Base-by-base conservation (phyloP, 2,888 invertebrate species). In the Galerucella pusilla region DNA sequence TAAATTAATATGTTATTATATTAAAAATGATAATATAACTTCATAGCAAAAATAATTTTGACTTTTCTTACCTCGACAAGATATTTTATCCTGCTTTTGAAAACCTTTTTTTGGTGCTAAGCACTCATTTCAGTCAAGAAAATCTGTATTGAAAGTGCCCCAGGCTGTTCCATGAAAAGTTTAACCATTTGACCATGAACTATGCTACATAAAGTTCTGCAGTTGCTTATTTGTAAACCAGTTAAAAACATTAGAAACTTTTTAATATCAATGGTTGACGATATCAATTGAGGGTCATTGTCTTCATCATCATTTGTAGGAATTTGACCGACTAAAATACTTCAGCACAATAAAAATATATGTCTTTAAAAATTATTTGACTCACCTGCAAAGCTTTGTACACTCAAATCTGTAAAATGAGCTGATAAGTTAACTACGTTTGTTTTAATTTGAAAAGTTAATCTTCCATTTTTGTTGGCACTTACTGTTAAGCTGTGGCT, bases 391-490 rank as follows among this genome's bases (percentile, higher is more conserved):
- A 91, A 91, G 72, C 89, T 88, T 79, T 92, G 91, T 0, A 95
- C 91, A 73, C 89, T 89, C 49, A 97, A 89, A 82, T 93, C 92
- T 81, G 91, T 92, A 85, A 96, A 97, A 83, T 95, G 92, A 0
- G 96, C 95, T 0, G 95, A 93, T 2, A 97, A 92, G 65, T 92
- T 93, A 5, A 95, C 95, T 87, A 93, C 91, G 81, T 94, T 94
- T 0, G 95, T 94, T 84, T 94, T 94, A 54, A 96, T 93, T 81
- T 93, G 92, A 57, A 97, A 86, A 20, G 91, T 91, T 14, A 96
- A 87, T 71, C 91, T 89, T 0, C 97, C 97, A 71, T 89, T 89
- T 46, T 91, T 91, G 52, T 92, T 94, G 0, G 94, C 96, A 75
- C 92, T 90, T 54, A 97, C 89, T 1, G 91, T 91, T 52, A 97